Conservation (phyloP, 92 coral and sea anemone genomes). For the Epizoanthus ramosus region DNA sequence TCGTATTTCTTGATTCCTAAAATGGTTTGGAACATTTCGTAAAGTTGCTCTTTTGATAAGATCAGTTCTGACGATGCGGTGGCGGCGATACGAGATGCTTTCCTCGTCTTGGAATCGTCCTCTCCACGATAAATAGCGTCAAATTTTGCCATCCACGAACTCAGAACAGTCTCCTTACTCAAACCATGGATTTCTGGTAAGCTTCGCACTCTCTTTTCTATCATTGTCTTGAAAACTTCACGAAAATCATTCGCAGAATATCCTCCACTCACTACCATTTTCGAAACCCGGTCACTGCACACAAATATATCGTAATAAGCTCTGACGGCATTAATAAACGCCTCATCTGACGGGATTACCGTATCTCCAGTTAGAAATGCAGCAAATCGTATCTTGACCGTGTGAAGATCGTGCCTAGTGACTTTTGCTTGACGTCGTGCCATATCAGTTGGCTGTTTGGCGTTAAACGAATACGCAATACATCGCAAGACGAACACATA, state of each 20-base stretch:
- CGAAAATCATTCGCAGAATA: constrained; percentile 95
- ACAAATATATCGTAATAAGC: constrained; percentile 85
- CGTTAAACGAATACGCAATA: constrained; percentile 90
- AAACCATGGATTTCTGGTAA: constrained; percentile 88
- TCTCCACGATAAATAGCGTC: constrained; percentile 98
- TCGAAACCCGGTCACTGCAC: constrained; percentile 87
- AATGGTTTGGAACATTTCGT: constrained; percentile 96
- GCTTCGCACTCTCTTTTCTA: constrained; percentile 89
- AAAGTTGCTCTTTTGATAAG: constrained; percentile 94
- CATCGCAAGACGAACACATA: constrained; percentile 94
- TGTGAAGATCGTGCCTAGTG: constrained; percentile 79
- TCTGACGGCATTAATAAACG: constrained; percentile 87
- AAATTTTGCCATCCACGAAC: constrained; percentile 98
- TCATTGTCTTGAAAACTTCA: constrained; percentile 89
- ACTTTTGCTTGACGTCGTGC: constrained; percentile 86
- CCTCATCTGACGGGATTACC: constrained; percentile 87
- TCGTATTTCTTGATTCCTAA: constrained; percentile 88
- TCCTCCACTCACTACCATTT: constrained; percentile 91
- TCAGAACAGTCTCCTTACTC: constrained; percentile 92
- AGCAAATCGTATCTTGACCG: constrained; percentile 80
- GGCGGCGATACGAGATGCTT: constrained; percentile 73
- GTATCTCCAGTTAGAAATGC: constrained; percentile 87
- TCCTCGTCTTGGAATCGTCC: constrained; percentile 76
- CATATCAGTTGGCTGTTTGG: constrained; percentile 94
- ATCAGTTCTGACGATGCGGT: constrained; percentile 89